Evolutionary conservation across 2,797 vertebrate genomes (phyloP).

Genomic region (Hydrophis major): DNA sequence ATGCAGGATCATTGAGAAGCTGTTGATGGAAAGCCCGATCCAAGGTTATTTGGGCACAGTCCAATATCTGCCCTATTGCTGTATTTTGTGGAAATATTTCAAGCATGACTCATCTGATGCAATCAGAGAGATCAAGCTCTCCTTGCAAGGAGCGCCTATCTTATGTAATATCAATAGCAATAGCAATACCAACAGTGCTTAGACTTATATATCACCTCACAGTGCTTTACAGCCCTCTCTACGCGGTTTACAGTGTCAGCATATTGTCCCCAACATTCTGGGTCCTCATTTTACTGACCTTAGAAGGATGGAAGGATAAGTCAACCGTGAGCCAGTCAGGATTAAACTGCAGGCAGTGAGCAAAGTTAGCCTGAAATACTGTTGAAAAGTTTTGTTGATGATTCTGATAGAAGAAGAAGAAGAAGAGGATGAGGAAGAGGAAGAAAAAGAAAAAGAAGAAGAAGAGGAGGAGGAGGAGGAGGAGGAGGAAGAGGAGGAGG

Average conservation of each 20-base stretch:
- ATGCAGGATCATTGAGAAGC: conserved; percentile 6
- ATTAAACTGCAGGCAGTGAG: background rate
- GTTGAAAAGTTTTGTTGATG: background rate
- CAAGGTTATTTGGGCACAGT: conserved; percentile 9
- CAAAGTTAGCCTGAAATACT: background rate
- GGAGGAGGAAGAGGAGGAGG: too few relatives aligned
- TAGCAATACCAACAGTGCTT: background rate
- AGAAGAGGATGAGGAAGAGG: too few relatives aligned
- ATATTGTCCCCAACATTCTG: background rate
- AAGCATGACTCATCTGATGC: conserved; percentile 15
- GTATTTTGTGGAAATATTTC: conserved; percentile 41
- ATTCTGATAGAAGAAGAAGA: background rate
- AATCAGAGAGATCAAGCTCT: conserved; percentile 20
- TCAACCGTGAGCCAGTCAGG: background rate
- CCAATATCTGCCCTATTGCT: conserved; percentile 13
- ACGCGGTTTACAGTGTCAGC: background rate
- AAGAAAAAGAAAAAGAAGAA: too few relatives aligned
- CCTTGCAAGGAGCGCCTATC: conserved; percentile 27
- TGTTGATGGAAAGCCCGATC: conserved; percentile 1
- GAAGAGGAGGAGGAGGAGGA: too few relatives aligned
- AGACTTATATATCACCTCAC: background rate
- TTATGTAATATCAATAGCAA: background rate
- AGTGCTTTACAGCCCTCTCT: background rate
- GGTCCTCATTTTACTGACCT: background rate
- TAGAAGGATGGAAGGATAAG: background rate